These are phyloP conservation scores for Bagarius yarrelli DNA, from an alignment of 2,113 vertebrate species.

Conservation along the genomic window DNA sequence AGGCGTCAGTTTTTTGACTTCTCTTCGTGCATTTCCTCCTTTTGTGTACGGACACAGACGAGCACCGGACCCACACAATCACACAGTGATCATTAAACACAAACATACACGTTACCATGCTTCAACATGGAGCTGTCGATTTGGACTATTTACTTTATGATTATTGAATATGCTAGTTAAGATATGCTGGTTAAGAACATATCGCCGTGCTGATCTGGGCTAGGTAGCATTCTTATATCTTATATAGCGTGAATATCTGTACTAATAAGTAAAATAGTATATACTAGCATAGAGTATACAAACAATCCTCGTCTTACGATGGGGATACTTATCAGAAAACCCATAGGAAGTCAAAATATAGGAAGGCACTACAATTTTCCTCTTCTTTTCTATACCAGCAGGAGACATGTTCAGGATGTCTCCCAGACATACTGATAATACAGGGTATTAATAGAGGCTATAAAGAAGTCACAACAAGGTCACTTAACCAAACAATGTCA, in stretches of 20 bases:
- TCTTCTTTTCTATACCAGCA: no score
- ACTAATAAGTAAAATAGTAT: background rate
- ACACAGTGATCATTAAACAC: background rate
- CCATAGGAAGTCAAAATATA: no score
- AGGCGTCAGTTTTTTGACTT: background rate
- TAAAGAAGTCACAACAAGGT: no score
- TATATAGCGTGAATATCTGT: background rate
- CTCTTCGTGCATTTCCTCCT: background rate
- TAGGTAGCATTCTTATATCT: background rate
- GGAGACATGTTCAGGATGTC: no score
- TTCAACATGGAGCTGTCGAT: background rate
- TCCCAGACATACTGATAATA: no score
- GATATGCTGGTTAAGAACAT: background rate
- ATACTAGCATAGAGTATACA: background rate
- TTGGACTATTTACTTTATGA: no score
- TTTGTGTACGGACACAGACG: background rate
- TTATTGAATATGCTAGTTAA: background rate
- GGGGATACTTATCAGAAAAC: no score
- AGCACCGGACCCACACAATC: background rate
- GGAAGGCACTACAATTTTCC: no score
- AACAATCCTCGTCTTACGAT: no score
- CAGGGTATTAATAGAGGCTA: no score
- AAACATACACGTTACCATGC: background rate
- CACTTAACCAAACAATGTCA: no score
- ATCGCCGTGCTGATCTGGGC: background rate